These are phyloP conservation scores for Podabrus alpinus DNA, from an alignment of 2,888 invertebrate genomes.

Conservation along the genomic window DNA sequence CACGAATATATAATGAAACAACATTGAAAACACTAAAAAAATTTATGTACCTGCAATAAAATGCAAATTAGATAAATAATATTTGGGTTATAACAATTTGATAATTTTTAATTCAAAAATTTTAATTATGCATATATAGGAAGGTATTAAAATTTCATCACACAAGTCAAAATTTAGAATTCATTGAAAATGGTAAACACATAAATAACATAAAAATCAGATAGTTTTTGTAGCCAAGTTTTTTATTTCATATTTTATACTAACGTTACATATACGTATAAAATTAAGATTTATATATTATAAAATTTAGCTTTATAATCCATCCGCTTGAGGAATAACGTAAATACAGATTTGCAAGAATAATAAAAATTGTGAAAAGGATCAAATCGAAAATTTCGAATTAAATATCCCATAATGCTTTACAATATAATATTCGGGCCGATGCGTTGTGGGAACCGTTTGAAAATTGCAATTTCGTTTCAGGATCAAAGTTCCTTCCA, in stretches of 20 bases:
- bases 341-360: constrained; percentile 16
- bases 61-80: too few species aligned
- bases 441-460: constrained; percentile 52
- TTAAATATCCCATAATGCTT: constrained; percentile 51
- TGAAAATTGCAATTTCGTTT: constrained; percentile 55
- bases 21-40: too few species aligned
- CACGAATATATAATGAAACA: too few species aligned
- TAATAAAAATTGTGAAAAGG: constrained; percentile 31
- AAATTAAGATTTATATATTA: neutral
- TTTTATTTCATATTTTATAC: neutral
- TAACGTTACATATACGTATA: neutral
- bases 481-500: constrained; percentile 55
- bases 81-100: too few species aligned
- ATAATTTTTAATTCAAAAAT: too few species aligned
- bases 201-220: neutral
- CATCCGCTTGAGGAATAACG: neutral
- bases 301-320: neutral
- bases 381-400: constrained; percentile 45
- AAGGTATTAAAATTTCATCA: neutral
- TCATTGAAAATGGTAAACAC: neutral
- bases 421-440: constrained; percentile 52
- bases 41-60: too few species aligned
- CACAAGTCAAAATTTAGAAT: neutral
- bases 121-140: too few species aligned
- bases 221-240: neutral